Evolutionary conservation across 2,797 vertebrate species (phyloP).

Genomic region (Yasuhikotakia modesta): DNA sequence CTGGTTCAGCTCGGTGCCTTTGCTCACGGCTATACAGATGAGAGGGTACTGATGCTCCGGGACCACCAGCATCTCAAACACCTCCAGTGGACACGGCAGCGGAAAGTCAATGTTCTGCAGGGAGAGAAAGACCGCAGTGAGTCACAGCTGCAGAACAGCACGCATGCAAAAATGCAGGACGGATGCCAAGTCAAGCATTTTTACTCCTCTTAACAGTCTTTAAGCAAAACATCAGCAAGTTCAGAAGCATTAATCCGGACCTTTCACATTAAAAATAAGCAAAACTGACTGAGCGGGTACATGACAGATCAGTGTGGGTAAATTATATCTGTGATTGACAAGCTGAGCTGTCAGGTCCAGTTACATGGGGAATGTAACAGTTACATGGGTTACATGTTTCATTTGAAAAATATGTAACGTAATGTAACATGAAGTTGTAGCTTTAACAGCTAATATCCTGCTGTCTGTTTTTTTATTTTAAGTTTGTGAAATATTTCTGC

Average conservation of each 20-base stretch:
- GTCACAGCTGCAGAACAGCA: background rate
- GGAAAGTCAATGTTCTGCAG: slow-evolving; percentile 87
- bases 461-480: background rate
- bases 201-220: background rate
- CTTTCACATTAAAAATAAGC: no score
- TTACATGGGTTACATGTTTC: no score
- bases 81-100: slow-evolving; percentile 84
- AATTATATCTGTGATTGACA: no score
- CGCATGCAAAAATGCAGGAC: background rate
- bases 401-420: no score
- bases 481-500: background rate
- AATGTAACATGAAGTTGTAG: no score
- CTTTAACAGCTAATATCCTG: background rate
- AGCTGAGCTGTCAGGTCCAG: no score
- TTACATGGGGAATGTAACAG: no score
- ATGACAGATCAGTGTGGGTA: no score
- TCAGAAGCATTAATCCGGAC: background rate
- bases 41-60: slow-evolving; percentile 87
- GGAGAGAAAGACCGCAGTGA: slow-evolving; percentile 29
- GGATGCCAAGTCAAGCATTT: slow-evolving; percentile 23
- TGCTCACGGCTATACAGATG: slow-evolving; percentile 85
- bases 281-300: no score
- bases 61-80: slow-evolving; percentile 90
- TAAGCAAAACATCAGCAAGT: slow-evolving; percentile 2
- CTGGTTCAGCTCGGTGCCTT: slow-evolving; percentile 83